Evolutionary conservation across 1,140 invertebrate genomes (phyloP).

Genomic region (Limonius californicus): DNA sequence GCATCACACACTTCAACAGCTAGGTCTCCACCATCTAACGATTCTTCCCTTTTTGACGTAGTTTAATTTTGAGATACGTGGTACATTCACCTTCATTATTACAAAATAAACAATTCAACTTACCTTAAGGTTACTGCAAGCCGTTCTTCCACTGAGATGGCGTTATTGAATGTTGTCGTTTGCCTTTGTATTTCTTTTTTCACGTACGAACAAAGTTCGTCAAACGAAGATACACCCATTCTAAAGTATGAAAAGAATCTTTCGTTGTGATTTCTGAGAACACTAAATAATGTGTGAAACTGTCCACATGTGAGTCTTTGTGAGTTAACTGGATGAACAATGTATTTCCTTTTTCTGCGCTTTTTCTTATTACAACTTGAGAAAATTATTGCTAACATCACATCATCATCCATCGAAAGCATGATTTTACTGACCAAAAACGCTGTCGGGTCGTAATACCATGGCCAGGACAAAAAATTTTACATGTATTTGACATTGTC

Average conservation of each 20-base stretch:
- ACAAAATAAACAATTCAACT: not conserved
- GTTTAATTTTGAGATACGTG: too few species aligned
- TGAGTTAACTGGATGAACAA: too few species aligned
- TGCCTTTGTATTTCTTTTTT: not conserved
- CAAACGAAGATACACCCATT: not conserved
- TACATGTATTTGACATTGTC: not conserved
- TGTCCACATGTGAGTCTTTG: not conserved
- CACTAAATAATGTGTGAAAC: not conserved
- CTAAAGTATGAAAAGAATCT: not conserved
- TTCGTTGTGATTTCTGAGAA: not conserved
- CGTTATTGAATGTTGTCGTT: not conserved
- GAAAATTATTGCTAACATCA: not conserved
- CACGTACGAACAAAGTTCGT: not conserved
- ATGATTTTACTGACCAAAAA: not conserved
- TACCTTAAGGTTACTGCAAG: not conserved
- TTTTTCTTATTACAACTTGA: not conserved
- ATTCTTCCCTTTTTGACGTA: too few species aligned
- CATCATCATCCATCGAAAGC: not conserved
- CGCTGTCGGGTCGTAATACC: too few species aligned
- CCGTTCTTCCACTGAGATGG: not conserved
- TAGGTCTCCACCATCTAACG: too few species aligned
- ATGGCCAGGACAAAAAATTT: not conserved
- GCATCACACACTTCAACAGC: too few species aligned
- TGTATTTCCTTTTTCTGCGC: too few species aligned
- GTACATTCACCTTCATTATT: too few species aligned